Percentiles rank a stretch among this genome's conserved stretches.
phyloP scores from a whole-genome alignment of 2,888 invertebrate genomes.

The Yponomeuta evonymella region DNA sequence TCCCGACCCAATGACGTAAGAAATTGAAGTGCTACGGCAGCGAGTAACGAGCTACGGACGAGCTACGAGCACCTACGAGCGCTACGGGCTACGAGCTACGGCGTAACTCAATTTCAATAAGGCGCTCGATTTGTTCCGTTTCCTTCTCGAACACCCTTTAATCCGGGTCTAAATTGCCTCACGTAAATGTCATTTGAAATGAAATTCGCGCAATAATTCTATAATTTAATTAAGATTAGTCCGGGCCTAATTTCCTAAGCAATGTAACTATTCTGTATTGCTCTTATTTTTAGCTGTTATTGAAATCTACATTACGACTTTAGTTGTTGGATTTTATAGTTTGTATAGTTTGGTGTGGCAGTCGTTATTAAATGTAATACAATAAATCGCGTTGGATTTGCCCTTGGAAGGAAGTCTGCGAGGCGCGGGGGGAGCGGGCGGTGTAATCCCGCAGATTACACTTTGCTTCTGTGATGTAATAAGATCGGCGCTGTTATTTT shows the following conservation, averaged over 20 bases:
- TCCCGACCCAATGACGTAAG: slow-evolving; percentile 40
- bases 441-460: slow-evolving; percentile 29
- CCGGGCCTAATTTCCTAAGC: not conserved
- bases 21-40: slow-evolving; percentile 43
- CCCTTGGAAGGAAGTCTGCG: not conserved
- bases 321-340: not conserved
- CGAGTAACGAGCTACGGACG: slow-evolving; percentile 39
- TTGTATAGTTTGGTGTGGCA: not conserved
- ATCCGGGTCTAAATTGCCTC: slow-evolving; percentile 31
- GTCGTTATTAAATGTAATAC: slow-evolving; percentile 25
- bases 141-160: slow-evolving; percentile 33
- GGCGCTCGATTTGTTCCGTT: slow-evolving; percentile 42
- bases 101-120: slow-evolving; percentile 44
- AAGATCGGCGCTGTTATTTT: slow-evolving; percentile 20
- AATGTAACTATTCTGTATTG: not conserved
- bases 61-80: slow-evolving; percentile 25
- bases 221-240: not conserved
- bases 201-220: slow-evolving; percentile 12
- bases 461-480: slow-evolving; percentile 19
- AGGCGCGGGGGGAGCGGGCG: slow-evolving; percentile 17
- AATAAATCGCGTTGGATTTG: slow-evolving; percentile 20
- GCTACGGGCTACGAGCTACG: slow-evolving; percentile 15
- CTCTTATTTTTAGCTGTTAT: not conserved
- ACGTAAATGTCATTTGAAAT: slow-evolving; percentile 31
- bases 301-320: not conserved